phyloP scores from a whole-genome alignment of 1,140 invertebrate genomes.

The Tetragnatha versicolor region DNA sequence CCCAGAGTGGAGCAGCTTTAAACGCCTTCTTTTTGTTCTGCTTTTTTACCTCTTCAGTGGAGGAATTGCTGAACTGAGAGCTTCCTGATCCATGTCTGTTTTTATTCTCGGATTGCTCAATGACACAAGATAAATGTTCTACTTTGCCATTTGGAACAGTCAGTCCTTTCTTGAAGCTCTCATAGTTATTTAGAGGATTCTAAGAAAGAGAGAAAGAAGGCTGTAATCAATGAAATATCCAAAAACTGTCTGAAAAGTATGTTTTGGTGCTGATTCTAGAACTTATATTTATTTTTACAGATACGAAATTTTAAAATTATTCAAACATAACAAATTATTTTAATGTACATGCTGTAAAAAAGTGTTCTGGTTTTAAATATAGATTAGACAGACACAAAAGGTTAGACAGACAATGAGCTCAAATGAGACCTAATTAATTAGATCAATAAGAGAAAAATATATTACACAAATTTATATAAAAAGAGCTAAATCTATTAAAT shows the following conservation, averaged over 20 bases:
- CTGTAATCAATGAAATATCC: background rate
- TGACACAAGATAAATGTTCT: conserved; percentile 2
- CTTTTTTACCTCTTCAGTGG: conserved; percentile 43
- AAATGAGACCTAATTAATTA: too few species aligned
- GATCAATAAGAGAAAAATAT: too few species aligned
- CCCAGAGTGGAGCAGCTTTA: background rate
- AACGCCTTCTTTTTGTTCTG: background rate
- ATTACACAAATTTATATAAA: too few species aligned
- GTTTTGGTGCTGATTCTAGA: background rate
- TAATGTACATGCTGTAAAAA: too few species aligned
- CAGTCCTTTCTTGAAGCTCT: conserved; percentile 40
- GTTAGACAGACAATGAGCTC: too few species aligned
- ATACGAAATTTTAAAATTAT: background rate
- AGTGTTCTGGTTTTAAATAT: too few species aligned
- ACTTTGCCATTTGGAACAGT: conserved; percentile 18
- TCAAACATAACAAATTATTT: background rate
- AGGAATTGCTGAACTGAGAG: conserved; percentile 37
- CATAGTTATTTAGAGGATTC: conserved; percentile 51
- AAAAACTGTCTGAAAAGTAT: background rate
- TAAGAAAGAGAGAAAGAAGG: conserved; percentile 6
- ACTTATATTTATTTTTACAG: background rate
- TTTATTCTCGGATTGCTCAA: conserved; percentile 37
- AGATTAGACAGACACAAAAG: too few species aligned
- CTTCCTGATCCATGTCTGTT: conserved; percentile 48
- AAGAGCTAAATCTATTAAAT: too few species aligned